A percentile compares a stretch with the other conserved stretches of the same genome.
Evolutionary conservation across 2,888 invertebrate genomes (phyloP).

Genomic region (Volucella inanis): DNA sequence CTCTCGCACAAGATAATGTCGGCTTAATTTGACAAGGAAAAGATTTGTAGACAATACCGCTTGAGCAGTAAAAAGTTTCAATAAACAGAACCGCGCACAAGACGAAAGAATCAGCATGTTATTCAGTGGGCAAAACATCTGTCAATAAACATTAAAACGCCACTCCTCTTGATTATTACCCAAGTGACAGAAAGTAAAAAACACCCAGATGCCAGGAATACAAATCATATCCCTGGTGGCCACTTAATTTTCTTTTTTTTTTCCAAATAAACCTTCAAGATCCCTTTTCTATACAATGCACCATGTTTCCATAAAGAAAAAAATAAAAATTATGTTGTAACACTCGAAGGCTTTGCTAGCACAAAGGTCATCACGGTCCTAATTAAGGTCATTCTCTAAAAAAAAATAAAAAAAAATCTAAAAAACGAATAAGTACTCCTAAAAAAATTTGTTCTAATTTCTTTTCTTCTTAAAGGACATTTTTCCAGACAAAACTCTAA

Average conservation of each 20-base stretch:
- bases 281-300: constrained; percentile 52
- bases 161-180: constrained; percentile 53
- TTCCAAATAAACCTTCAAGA: constrained; percentile 5
- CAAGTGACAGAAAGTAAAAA: constrained; percentile 25
- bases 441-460: constrained; percentile 69
- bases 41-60: too few relatives aligned
- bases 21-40: too few relatives aligned
- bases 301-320: constrained; percentile 33
- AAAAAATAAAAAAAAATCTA: constrained; percentile 25
- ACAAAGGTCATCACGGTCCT: constrained; percentile 67
- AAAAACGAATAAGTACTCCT: constrained; percentile 16
- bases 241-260: constrained; percentile 44
- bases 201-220: constrained; percentile 2
- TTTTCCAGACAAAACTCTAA: constrained; percentile 33
- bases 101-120: constrained; percentile 19
- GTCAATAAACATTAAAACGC: constrained; percentile 50
- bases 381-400: constrained; percentile 68
- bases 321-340: constrained; percentile 72
- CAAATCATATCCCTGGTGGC: constrained; percentile 71
- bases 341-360: constrained; percentile 54
- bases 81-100: not conserved
- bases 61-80: too few relatives aligned
- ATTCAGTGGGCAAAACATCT: constrained; percentile 58
- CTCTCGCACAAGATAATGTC: too few relatives aligned
- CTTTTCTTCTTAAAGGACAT: constrained; percentile 18